Evolutionary conservation across 2,888 invertebrate species (phyloP), one percentile per base, ranked within the genome.

Genomic region (Liodrosophila aerea): DNA sequence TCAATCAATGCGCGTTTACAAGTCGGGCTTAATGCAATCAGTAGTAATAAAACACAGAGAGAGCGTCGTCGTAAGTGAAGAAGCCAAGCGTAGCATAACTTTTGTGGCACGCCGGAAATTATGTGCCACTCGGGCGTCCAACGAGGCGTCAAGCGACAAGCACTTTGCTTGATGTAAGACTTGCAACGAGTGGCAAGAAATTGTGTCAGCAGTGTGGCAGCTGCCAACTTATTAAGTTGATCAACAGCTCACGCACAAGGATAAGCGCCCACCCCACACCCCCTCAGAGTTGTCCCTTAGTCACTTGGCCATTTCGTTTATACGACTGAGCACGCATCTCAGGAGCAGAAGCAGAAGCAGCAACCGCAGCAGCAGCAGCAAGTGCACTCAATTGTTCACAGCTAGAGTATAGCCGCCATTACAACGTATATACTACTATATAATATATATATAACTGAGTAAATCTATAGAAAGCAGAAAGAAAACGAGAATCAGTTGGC

Each of bases 111-210:
- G 64, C 64, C 59, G 68, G 61, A 73, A 64, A 78, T 76, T 51
- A 83, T 83, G 76, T 69, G 76, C 53, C 76, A 74, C 64, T 76
- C 63, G 65, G 73, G 73, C 69, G 66, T 54, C 59, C 81, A 80
- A 77, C 75, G 60, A 80, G 81, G 62, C 73, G 76, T 80, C 56
- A 64, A 57, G 70, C 61, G 54, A 64, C 43, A 34, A 45, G 43
- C 34, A 4, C n/a, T n/a, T n/a, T 9, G 16, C 22, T 4, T 22
- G 22, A 22, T 22, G 22, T 22, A 22, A 22, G 22, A 22, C 22
- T 22, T 22, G 22, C 22, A 22, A 22, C 22, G 22, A 22, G 54
- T 56, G 60, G 43, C 61, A 41, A 53, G 64, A 52, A 82, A 78
- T 73, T 73, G 82, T 82, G 77, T 78, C 82, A 82, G 73, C 80